These are phyloP conservation scores for Tryphoninae sp. DNA, from an alignment of 2,888 invertebrate species.

Conservation along the genomic window DNA sequence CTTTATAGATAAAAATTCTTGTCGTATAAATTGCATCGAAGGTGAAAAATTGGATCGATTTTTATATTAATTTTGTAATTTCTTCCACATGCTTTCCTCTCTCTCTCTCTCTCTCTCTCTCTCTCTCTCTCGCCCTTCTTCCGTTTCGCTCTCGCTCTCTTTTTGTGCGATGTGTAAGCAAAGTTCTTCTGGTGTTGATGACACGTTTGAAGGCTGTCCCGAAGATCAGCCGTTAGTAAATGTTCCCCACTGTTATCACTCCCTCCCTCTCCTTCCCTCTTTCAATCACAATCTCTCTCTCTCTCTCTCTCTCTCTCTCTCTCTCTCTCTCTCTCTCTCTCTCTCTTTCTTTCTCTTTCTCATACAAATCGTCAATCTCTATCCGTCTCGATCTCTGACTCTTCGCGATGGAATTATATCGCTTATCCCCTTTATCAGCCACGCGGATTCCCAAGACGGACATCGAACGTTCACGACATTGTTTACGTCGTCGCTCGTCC, in stretches of 20 bases:
- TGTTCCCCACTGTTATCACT: conserved; percentile 12
- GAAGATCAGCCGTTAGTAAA: conserved; percentile 23
- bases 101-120: not conserved
- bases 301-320: not conserved
- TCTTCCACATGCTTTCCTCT: not conserved
- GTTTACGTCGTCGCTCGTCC: conserved; percentile 48
- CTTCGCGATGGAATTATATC: conserved; percentile 42
- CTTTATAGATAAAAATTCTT: not conserved
- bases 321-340: conserved; percentile 7
- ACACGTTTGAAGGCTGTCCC: conserved; percentile 48
- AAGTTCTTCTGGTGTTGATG: conserved; percentile 39
- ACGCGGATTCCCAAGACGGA: conserved; percentile 53
- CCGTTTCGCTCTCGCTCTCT: not conserved
- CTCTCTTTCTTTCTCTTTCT: not conserved
- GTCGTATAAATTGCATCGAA: too few relatives aligned
- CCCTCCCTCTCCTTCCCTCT: not conserved
- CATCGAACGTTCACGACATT: conserved; percentile 43
- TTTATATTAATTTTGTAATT: not conserved
- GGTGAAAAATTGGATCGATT: not conserved
- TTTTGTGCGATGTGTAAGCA: not conserved
- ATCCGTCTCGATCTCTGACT: not conserved
- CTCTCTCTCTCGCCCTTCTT: conserved; percentile 17
- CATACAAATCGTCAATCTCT: not conserved
- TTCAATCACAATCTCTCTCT: not conserved
- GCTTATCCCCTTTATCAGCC: conserved; percentile 56